These are phyloP conservation scores for Lepidurus packardi DNA, from an alignment of 1,140 invertebrate genomes.

Conservation along the genomic window DNA sequence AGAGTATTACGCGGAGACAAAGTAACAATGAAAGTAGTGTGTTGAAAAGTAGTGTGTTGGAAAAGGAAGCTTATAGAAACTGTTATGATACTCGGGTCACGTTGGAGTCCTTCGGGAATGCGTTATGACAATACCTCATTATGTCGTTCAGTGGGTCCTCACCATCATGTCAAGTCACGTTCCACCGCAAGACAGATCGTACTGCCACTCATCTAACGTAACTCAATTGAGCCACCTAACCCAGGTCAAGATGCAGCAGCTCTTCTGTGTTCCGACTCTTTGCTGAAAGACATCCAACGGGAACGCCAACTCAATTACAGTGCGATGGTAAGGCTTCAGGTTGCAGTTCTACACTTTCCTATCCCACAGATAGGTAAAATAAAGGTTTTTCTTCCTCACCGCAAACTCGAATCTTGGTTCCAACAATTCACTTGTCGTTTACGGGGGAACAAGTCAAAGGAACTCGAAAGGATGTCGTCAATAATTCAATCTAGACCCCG, in stretches of 20 bases:
- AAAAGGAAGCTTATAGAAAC: not conserved
- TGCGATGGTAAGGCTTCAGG: constrained; percentile 1
- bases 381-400: not conserved
- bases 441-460: not conserved
- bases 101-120: constrained; percentile 2
- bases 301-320: constrained; percentile 3
- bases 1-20: not conserved
- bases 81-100: constrained; percentile 12
- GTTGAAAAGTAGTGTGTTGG: not conserved
- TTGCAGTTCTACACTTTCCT: not conserved
- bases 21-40: not conserved
- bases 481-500: not conserved
- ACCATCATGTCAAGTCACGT: constrained; percentile 21
- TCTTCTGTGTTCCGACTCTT: not conserved
- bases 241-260: constrained; percentile 17
- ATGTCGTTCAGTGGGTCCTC: constrained; percentile 20
- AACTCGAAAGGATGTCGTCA: constrained; percentile 1
- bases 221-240: constrained; percentile 11
- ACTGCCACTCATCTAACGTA: constrained; percentile 10
- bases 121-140: constrained; percentile 3
- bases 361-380: not conserved
- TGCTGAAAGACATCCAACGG: constrained; percentile 13
- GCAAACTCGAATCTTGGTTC: not conserved
- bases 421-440: constrained; percentile 1
- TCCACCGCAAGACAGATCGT: constrained; percentile 17